A percentile compares a stretch with the other conserved stretches of the same genome.
These are phyloP conservation scores for Galerucella nymphaeae DNA, from an alignment of 2,888 invertebrate genomes.

Conservation along the genomic window DNA sequence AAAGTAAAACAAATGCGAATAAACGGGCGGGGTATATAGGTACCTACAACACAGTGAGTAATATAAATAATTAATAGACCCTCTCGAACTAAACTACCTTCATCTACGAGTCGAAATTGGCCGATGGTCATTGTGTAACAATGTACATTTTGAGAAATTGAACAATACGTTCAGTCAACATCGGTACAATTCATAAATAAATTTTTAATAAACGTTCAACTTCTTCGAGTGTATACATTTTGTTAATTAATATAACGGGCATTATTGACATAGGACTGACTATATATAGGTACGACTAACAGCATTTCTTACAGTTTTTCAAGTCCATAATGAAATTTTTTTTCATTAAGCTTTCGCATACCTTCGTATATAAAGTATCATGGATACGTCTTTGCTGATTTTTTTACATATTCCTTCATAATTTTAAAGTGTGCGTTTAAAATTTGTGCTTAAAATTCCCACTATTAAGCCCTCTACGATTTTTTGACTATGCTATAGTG, in stretches of 20 bases:
- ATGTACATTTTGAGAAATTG: constrained; percentile 49
- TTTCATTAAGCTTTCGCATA: too few species aligned
- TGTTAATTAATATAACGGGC: constrained; percentile 42
- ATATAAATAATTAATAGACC: constrained; percentile 33
- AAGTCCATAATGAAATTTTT: too few species aligned
- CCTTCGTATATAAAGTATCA: too few species aligned
- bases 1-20: constrained; percentile 36
- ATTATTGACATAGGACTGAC: constrained; percentile 45
- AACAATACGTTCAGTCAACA: constrained; percentile 49
- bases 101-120: constrained; percentile 41
- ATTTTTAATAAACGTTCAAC: constrained; percentile 44
- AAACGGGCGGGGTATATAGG: constrained; percentile 2
- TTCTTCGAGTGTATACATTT: constrained; percentile 45
- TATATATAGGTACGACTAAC: neutral
- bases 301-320: neutral
- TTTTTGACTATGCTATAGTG: too few species aligned
- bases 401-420: too few species aligned
- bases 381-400: too few species aligned
- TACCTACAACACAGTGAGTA: constrained; percentile 8
- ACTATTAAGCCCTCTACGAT: too few species aligned
- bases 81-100: constrained; percentile 39
- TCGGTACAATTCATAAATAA: constrained; percentile 42
- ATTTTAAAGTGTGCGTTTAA: too few species aligned
- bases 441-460: too few species aligned
- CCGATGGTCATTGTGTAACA: constrained; percentile 49